A percentile compares a stretch with the other conserved stretches of the same genome.
phyloP scores from a whole-genome alignment of 2,888 invertebrate species.

The Scaptomyza flava region DNA sequence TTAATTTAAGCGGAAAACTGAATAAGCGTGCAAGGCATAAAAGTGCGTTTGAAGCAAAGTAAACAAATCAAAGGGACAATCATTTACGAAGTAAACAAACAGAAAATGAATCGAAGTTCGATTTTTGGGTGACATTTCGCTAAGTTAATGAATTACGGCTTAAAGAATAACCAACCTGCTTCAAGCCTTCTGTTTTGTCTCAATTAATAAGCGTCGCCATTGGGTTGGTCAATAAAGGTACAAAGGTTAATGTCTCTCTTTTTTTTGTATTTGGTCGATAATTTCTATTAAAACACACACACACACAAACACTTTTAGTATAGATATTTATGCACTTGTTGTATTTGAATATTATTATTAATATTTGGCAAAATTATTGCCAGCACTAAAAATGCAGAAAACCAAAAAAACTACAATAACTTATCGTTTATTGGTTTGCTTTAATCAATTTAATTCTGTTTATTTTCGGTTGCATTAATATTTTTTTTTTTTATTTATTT shows the following conservation, averaged over 20 bases:
- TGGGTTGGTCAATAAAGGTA: conserved; percentile 60
- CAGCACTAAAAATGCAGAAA: conserved; percentile 19
- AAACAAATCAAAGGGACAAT: conserved; percentile 39
- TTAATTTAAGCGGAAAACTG: conserved; percentile 52
- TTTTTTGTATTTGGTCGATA: conserved; percentile 74
- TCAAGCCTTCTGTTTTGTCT: conserved; percentile 5
- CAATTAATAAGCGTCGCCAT: conserved; percentile 39
- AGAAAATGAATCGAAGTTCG: conserved; percentile 1
- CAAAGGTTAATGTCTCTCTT: conserved; percentile 54
- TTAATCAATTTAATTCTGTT: neutral
- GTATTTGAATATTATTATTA: conserved; percentile 19
- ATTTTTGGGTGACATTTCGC: conserved; percentile 30
- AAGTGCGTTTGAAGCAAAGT: conserved; percentile 25
- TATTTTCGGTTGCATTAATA: neutral
- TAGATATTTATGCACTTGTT: conserved; percentile 42
- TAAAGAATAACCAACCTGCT: conserved; percentile 57
- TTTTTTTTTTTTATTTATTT: neutral
- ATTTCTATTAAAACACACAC: conserved; percentile 42
- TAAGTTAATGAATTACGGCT: conserved; percentile 46
- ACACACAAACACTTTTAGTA: conserved; percentile 12
- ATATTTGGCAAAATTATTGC: conserved; percentile 45
- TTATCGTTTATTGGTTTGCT: neutral
- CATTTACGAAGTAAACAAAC: conserved; percentile 30
- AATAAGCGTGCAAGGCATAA: conserved; percentile 25
- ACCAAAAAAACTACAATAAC: conserved; percentile 2